These are phyloP conservation scores for Planiliza haematocheilus DNA, from an alignment of 2,113 vertebrate species.

Conservation along the genomic window DNA sequence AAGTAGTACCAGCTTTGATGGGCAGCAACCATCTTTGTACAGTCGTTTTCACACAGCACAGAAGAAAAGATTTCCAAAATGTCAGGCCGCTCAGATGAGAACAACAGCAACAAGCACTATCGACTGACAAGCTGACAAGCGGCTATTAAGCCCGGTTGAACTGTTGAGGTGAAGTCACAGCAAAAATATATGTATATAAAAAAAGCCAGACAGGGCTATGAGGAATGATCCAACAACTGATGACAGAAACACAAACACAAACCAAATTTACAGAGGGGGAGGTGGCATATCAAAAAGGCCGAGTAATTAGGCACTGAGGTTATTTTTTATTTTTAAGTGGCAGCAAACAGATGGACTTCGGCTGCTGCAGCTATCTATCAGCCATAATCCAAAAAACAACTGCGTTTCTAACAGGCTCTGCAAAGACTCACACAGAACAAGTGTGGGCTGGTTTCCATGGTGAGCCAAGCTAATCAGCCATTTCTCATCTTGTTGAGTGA, in stretches of 20 bases:
- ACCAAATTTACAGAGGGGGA: neutral
- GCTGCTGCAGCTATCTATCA: slow-evolving; percentile 51
- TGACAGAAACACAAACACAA: slow-evolving; percentile 11
- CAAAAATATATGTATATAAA: neutral
- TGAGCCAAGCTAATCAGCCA: slow-evolving; percentile 52
- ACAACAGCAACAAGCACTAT: slow-evolving; percentile 42
- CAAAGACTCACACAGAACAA: slow-evolving; percentile 17
- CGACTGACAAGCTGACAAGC: slow-evolving; percentile 67
- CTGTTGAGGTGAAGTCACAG: slow-evolving; percentile 38
- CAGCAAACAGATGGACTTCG: slow-evolving; percentile 51
- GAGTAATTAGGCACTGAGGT: slow-evolving; percentile 41
- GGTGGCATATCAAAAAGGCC: slow-evolving; percentile 31
- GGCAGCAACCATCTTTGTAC: slow-evolving; percentile 26
- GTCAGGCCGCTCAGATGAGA: slow-evolving; percentile 39
- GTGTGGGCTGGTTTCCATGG: slow-evolving; percentile 67
- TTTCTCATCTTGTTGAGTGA: slow-evolving; percentile 53
- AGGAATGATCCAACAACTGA: slow-evolving; percentile 20
- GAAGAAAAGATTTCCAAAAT: slow-evolving; percentile 47
- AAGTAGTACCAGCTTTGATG: slow-evolving; percentile 33
- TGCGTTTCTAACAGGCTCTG: slow-evolving; percentile 11
- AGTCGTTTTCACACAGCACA: slow-evolving; percentile 38
- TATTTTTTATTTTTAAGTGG: slow-evolving; percentile 31
- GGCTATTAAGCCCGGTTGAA: slow-evolving; percentile 63
- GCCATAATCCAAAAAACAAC: neutral
- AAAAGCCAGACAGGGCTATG: neutral